Evolutionary conservation across 1,140 invertebrate genomes (phyloP).

Genomic region (Magallana gigas): DNA sequence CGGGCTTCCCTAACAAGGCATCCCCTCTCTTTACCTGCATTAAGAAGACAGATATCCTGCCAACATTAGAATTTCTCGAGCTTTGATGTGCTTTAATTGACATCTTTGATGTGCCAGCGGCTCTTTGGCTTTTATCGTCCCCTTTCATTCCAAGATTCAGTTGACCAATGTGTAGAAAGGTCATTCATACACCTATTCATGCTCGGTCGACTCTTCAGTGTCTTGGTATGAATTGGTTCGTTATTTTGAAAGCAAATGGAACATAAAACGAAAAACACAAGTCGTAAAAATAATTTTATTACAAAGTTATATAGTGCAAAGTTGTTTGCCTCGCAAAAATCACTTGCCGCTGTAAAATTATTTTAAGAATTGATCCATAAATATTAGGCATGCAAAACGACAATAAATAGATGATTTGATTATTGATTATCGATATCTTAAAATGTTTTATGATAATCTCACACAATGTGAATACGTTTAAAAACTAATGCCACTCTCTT

Average conservation of each 20-base stretch:
- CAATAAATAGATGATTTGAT: not conserved
- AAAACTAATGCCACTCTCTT: too few species aligned
- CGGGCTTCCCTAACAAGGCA: not conserved
- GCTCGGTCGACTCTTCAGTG: not conserved
- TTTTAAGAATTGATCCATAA: not conserved
- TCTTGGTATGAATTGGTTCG: not conserved
- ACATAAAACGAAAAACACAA: not conserved
- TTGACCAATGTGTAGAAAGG: not conserved
- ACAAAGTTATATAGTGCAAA: conserved; percentile 30
- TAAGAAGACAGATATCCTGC: not conserved
- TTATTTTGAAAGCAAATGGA: not conserved
- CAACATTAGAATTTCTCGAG: not conserved
- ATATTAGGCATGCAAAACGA: not conserved
- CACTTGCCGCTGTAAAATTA: not conserved
- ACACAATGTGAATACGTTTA: too few species aligned
- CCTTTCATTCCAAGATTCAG: not conserved
- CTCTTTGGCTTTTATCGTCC: conserved; percentile 21
- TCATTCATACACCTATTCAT: not conserved
- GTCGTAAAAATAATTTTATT: not conserved
- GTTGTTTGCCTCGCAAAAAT: not conserved
- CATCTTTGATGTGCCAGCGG: conserved; percentile 2
- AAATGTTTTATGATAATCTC: too few species aligned
- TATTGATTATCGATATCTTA: too few species aligned
- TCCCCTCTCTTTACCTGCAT: conserved; percentile 11
- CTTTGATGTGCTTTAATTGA: conserved; percentile 32